These are phyloP conservation scores for Actinostola sp. DNA, from an alignment of 92 coral and sea anemone species.

Conservation along the genomic window DNA sequence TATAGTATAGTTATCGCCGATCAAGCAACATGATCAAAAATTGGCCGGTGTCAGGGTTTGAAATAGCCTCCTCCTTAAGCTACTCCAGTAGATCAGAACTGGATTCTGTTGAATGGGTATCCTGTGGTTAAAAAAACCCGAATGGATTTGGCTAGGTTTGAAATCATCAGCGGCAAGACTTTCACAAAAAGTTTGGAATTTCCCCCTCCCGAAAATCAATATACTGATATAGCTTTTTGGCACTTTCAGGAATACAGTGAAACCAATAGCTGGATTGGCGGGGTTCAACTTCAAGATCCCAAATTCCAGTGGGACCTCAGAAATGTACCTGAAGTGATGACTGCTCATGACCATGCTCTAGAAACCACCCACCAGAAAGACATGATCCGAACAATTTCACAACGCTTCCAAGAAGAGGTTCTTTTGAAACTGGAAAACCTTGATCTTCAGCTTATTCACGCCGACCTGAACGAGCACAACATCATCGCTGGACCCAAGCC, in stretches of 20 bases:
- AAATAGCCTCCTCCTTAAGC: no score
- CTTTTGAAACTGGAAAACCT: not conserved
- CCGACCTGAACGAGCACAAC: slow-evolving; percentile 22
- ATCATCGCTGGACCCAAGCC: slow-evolving; percentile 23
- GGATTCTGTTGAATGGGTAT: no score
- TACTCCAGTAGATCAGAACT: no score
- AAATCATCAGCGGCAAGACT: no score
- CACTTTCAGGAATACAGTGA: slow-evolving; percentile 12
- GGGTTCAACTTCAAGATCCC: not conserved
- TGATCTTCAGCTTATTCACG: slow-evolving; percentile 6
- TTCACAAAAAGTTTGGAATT: no score
- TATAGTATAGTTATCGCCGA: no score
- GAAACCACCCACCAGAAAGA: slow-evolving; percentile 23
- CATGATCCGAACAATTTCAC: not conserved
- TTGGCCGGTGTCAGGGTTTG: no score
- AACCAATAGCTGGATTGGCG: not conserved
- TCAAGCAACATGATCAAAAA: no score
- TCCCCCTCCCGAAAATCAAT: no score
- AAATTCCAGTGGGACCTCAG: not conserved
- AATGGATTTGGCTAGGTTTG: no score
- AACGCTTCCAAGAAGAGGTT: not conserved
- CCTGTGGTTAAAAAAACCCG: no score
- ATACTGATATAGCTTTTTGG: slow-evolving; percentile 27
- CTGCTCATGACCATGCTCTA: not conserved
- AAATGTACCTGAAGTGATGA: not conserved